phyloP scores from a whole-genome alignment of 2,888 invertebrate species.

The Fragum whitleyi region DNA sequence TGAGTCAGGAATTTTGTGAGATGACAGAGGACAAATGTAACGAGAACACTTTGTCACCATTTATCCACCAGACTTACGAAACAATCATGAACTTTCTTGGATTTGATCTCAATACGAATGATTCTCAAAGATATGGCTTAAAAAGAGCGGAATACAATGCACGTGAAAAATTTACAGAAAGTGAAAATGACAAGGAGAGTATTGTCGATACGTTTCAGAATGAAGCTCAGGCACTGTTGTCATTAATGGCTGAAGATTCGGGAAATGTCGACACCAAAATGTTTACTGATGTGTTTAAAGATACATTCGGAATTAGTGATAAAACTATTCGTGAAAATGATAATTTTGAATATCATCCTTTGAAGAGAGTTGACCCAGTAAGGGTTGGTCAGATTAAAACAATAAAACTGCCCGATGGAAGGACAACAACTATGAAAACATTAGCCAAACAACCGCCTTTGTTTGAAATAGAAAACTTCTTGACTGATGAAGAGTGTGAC shows the following conservation, averaged over 20 bases:
- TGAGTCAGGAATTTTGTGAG: neutral
- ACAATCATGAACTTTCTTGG: neutral
- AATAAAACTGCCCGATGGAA: neutral
- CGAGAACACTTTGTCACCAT: neutral
- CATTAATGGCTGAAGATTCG: no score
- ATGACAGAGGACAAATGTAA: neutral
- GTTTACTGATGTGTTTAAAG: no score
- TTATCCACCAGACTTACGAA: neutral
- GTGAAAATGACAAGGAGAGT: no score
- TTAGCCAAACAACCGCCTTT: conserved; percentile 35
- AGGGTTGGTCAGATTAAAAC: neutral
- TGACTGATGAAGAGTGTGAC: conserved; percentile 42
- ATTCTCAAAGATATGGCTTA: no score
- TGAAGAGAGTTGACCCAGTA: neutral
- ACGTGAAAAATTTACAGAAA: no score
- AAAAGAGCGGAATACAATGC: no score
- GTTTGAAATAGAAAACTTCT: conserved; percentile 53
- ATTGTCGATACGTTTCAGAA: no score
- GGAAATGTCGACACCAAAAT: no score
- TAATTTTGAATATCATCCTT: neutral
- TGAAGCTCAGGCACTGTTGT: no score
- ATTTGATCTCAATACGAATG: no score
- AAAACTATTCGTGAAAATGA: neutral
- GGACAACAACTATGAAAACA: conserved; percentile 22
- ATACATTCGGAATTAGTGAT: no score